Conservation (phyloP, 1,140 invertebrate species). For the Bradysia coprophila region DNA sequence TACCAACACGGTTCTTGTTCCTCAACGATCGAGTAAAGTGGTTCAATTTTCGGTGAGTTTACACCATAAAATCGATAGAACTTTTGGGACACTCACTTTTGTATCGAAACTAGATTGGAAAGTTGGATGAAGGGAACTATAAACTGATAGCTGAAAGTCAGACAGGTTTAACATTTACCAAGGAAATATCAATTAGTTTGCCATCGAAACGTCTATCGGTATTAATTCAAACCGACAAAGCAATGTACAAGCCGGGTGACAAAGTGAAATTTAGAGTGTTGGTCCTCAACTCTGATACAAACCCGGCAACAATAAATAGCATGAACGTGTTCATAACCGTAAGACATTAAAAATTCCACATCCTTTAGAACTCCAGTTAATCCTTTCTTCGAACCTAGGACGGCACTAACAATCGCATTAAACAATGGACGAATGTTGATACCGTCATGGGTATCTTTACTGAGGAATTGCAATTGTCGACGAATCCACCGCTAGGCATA, state of each 20-base stretch:
- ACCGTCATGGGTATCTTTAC: conserved; percentile 58
- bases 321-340: neutral
- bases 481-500: conserved; percentile 73
- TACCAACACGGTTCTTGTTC: too few species aligned
- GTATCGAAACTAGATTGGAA: too few species aligned
- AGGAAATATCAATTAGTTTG: conserved; percentile 50
- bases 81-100: too few species aligned
- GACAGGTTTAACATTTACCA: conserved; percentile 51
- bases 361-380: too few species aligned
- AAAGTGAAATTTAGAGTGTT: conserved; percentile 73
- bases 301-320: conserved; percentile 29
- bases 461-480: conserved; percentile 58
- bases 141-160: conserved; percentile 50
- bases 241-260: too few species aligned
- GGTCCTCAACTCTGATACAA: conserved; percentile 53
- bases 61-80: too few species aligned
- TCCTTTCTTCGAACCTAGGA: conserved; percentile 8
- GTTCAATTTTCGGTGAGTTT: too few species aligned
- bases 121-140: too few species aligned
- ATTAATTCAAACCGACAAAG: conserved; percentile 88
- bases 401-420: conserved; percentile 37
- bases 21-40: too few species aligned
- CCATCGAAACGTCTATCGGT: conserved; percentile 75
- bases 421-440: conserved; percentile 51
- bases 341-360: too few species aligned